Conservation (phyloP, 2,113 vertebrate genomes). For the Sprattus sprattus region DNA sequence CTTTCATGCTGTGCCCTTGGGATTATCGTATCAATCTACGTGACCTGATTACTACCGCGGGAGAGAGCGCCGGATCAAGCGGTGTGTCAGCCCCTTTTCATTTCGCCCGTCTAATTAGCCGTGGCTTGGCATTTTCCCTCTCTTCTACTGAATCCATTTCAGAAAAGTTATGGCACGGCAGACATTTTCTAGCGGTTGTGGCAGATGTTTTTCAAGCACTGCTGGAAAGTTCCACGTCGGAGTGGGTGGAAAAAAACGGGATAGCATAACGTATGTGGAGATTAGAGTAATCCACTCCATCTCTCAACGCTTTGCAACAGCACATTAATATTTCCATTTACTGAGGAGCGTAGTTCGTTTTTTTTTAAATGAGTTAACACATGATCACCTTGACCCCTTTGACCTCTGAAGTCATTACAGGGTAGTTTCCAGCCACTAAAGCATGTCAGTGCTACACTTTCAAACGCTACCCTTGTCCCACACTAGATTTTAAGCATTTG, state of each 20-base stretch:
- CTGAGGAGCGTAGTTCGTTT: background rate
- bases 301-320: background rate
- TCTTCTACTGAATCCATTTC: background rate
- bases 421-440: background rate
- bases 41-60: constrained; percentile 54
- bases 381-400: background rate
- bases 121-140: constrained; percentile 28
- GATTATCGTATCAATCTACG: constrained; percentile 47
- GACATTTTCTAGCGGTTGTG: constrained; percentile 22
- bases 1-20: constrained; percentile 42
- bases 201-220: background rate
- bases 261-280: background rate
- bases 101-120: constrained; percentile 47
- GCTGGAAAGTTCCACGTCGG: background rate
- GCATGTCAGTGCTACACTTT: background rate
- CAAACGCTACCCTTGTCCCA: background rate
- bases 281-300: background rate
- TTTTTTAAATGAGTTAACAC: background rate
- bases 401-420: background rate
- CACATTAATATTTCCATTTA: background rate
- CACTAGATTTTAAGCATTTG: background rate
- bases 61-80: constrained; percentile 35
- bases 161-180: constrained; percentile 17
- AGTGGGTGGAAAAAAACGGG: background rate
- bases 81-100: constrained; percentile 38